A percentile compares a stretch with the other conserved stretches of the same genome.
Evolutionary conservation across 53 echinoderm and acorn worm genomes (phyloP).

Genomic region (Luidia sarsii): DNA sequence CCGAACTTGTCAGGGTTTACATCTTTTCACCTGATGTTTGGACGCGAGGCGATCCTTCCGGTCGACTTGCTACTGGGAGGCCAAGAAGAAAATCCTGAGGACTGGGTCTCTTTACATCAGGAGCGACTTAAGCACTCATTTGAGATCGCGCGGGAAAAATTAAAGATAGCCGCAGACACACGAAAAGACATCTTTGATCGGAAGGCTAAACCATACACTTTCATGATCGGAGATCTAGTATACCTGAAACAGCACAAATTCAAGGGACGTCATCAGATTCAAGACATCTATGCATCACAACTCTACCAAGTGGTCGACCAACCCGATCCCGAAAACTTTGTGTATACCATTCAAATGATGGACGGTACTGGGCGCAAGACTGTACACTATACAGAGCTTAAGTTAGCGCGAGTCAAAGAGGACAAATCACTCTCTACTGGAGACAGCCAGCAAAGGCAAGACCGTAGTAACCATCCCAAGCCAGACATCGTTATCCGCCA

Average conservation of each 20-base stretch:
- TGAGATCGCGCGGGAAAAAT: neutral
- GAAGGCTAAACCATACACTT: constrained; percentile 16
- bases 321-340: constrained; percentile 5
- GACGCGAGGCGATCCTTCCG: neutral
- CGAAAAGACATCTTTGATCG: constrained; percentile 20
- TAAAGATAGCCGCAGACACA: neutral
- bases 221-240: neutral
- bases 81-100: neutral
- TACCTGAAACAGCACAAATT: constrained; percentile 20
- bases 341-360: neutral
- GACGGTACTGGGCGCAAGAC: neutral
- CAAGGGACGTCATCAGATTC: constrained; percentile 14
- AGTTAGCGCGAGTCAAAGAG: neutral
- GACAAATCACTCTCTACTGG: neutral
- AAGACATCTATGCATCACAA: neutral
- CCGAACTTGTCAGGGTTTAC: constrained; percentile 19
- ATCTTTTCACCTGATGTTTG: constrained; percentile 15
- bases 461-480: neutral
- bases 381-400: neutral
- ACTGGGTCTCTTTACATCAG: constrained; percentile 13
- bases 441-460: neutral
- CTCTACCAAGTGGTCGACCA: neutral
- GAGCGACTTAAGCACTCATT: neutral
- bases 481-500: too few species aligned
- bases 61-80: constrained; percentile 10